phyloP scores from a whole-genome alignment of 2,113 vertebrate species.

The Myodes glareolus region DNA sequence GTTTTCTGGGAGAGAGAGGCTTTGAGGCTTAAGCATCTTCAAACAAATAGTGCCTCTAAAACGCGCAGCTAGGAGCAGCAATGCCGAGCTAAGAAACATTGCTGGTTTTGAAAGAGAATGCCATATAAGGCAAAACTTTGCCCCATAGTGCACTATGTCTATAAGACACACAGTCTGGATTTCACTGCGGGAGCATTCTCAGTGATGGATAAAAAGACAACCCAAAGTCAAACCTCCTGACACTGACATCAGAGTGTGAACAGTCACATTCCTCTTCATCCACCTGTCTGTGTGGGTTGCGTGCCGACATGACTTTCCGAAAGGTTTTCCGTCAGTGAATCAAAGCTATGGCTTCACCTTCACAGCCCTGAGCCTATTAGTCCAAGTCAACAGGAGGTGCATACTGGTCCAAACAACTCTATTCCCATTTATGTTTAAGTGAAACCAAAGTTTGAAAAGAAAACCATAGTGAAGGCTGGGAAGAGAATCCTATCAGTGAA shows the following conservation, averaged over 20 bases:
- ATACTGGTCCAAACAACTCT: background rate
- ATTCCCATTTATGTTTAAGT: background rate
- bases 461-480: background rate
- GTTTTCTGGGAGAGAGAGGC: background rate
- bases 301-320: background rate
- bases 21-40: background rate
- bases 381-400: background rate
- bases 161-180: slow-evolving; percentile 1
- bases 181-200: background rate
- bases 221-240: background rate
- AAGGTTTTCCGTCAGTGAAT: background rate
- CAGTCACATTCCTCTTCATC: background rate
- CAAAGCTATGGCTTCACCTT: background rate
- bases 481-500: background rate
- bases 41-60: background rate
- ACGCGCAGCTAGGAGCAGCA: background rate
- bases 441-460: background rate
- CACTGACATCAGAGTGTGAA: background rate
- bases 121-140: slow-evolving; percentile 41
- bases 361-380: background rate
- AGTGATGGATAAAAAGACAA: slow-evolving; percentile 19
- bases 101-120: slow-evolving; percentile 48
- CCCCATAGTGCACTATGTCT: background rate
- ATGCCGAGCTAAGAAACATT: slow-evolving; percentile 39
- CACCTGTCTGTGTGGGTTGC: background rate